Evolutionary conservation across 2,113 vertebrate genomes (phyloP).

Genomic region (Cololabis saira): DNA sequence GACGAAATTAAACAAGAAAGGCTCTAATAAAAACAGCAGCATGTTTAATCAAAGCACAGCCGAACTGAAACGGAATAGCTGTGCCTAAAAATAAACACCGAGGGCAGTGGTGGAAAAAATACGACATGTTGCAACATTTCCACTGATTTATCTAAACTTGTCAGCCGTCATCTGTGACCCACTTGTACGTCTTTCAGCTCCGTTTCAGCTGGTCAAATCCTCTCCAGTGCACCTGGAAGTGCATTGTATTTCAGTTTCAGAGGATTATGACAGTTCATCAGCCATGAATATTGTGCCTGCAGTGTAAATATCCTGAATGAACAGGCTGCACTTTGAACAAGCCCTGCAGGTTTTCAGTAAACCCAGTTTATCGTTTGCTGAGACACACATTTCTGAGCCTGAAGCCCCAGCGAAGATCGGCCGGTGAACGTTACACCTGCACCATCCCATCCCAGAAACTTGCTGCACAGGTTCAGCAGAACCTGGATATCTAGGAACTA

Average conservation of each 20-base stretch:
- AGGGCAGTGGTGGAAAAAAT: neutral
- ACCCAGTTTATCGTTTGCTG: neutral
- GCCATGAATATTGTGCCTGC: too few relatives aligned
- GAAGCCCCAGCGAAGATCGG: constrained; percentile 7
- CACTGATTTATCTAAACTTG: constrained; percentile 16
- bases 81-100: constrained; percentile 1
- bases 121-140: neutral
- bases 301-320: too few relatives aligned
- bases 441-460: constrained; percentile 40
- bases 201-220: constrained; percentile 18
- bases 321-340: too few relatives aligned
- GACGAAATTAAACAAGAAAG: constrained; percentile 12
- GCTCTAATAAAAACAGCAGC: constrained; percentile 3
- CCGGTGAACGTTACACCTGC: constrained; percentile 10
- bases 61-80: neutral
- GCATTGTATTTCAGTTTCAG: neutral
- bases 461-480: constrained; percentile 33
- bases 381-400: constrained; percentile 18
- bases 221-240: constrained; percentile 9
- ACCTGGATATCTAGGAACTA: too few relatives aligned
- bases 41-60: constrained; percentile 23
- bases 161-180: constrained; percentile 12
- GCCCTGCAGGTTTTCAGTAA: neutral
- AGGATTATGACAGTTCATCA: neutral
- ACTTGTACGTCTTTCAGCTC: neutral